Conservation (phyloP, 1,140 invertebrate species). For the Tachypleus tridentatus region DNA sequence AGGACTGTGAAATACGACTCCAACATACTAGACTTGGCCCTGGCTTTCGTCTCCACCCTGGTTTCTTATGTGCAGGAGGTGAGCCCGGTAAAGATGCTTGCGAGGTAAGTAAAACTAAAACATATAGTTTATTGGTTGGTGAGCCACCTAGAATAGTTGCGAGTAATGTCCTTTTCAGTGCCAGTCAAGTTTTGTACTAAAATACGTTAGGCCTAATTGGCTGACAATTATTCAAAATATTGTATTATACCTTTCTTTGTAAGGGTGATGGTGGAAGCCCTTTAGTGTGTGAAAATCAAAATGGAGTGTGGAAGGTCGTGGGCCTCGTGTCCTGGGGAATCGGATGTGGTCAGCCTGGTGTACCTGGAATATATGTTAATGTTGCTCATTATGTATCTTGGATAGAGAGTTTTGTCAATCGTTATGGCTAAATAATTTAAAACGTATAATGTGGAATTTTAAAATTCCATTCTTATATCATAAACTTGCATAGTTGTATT, state of each 20-base stretch:
- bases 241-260: not conserved
- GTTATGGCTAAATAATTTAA: not conserved
- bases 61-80: slow-evolving; percentile 81
- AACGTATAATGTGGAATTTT: no score
- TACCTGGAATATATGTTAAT: slow-evolving; percentile 58
- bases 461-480: no score
- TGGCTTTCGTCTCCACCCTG: slow-evolving; percentile 68
- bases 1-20: slow-evolving; percentile 64
- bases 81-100: slow-evolving; percentile 83
- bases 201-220: no score
- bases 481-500: no score
- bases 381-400: slow-evolving; percentile 46
- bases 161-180: no score
- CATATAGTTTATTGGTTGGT: no score
- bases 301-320: slow-evolving; percentile 39
- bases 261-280: slow-evolving; percentile 26
- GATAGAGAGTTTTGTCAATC: slow-evolving; percentile 27
- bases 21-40: slow-evolving; percentile 67
- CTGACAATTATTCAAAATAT: no score
- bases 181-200: no score
- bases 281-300: slow-evolving; percentile 30
- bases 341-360: slow-evolving; percentile 47
- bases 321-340: slow-evolving; percentile 60
- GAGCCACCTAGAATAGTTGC: no score
- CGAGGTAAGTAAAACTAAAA: slow-evolving; percentile 31